phyloP scores from a whole-genome alignment of 1,140 invertebrate species.

The Tetranychus cinnabarinus region DNA sequence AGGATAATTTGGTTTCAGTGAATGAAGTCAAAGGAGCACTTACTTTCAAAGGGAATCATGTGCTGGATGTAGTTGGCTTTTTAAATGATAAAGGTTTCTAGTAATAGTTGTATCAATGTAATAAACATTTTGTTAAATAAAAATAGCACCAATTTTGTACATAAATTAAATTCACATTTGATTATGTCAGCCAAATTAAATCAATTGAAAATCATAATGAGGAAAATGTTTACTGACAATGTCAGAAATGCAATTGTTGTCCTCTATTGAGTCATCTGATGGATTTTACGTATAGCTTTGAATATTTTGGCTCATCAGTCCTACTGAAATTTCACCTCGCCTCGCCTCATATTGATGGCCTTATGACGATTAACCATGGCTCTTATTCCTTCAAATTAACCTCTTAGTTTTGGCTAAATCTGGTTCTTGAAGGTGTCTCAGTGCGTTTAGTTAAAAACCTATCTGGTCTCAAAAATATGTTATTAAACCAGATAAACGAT shows the following conservation, averaged over 20 bases:
- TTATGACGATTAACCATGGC: constrained; percentile 46
- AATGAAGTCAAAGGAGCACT: background rate
- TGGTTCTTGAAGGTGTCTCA: no score
- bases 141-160: no score
- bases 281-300: constrained; percentile 24
- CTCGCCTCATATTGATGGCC: constrained; percentile 42
- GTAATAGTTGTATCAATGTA: background rate
- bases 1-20: background rate
- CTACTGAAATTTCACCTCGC: constrained; percentile 43
- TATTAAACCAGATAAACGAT: no score
- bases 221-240: constrained; percentile 72
- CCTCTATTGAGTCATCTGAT: constrained; percentile 13
- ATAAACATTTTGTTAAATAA: no score
- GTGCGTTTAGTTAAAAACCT: no score
- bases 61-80: background rate
- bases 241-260: constrained; percentile 12
- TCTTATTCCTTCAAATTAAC: background rate
- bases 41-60: background rate
- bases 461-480: no score
- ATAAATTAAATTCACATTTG: constrained; percentile 16
- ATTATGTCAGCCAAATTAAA: constrained; percentile 45
- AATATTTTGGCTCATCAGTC: constrained; percentile 57
- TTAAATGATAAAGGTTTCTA: background rate
- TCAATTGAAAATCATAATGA: constrained; percentile 81
- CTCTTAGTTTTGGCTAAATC: constrained; percentile 21